Evolutionary conservation across 2,113 vertebrate species (phyloP).

Genomic region (Anthoscopus minutus): DNA sequence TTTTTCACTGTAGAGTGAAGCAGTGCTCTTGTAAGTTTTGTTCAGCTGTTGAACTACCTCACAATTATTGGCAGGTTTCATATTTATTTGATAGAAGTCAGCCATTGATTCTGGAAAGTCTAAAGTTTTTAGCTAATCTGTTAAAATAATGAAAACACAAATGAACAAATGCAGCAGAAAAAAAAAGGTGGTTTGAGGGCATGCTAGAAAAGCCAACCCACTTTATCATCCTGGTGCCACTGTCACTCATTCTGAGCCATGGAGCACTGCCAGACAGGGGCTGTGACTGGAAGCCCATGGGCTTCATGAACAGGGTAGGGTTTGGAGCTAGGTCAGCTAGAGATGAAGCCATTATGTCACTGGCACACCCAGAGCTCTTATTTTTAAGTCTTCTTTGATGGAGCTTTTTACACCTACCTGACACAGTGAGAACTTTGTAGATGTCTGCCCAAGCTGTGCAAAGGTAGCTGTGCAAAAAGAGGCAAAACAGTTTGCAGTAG

Average conservation of each 20-base stretch:
- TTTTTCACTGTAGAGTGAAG: background rate
- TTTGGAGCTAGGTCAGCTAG: background rate
- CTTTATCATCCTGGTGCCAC: background rate
- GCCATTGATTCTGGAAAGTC: background rate
- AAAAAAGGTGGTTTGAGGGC: background rate
- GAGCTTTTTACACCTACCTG: background rate
- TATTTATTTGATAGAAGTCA: background rate
- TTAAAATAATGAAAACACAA: background rate
- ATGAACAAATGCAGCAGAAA: background rate
- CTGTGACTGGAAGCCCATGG: background rate
- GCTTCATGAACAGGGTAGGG: background rate
- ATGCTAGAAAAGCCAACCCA: background rate
- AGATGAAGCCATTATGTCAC: background rate
- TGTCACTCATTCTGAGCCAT: background rate
- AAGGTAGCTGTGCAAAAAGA: background rate
- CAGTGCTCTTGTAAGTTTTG: background rate
- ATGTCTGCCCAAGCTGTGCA: background rate
- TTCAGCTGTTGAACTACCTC: constrained; percentile 43
- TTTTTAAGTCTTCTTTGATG: constrained; percentile 8
- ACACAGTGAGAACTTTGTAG: background rate
- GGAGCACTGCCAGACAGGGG: background rate
- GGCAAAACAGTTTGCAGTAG: background rate
- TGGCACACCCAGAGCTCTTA: background rate
- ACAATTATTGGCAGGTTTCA: background rate
- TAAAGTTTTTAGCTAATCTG: background rate